Conservation (phyloP, 2,113 vertebrate species). For the Antennarius striatus region DNA sequence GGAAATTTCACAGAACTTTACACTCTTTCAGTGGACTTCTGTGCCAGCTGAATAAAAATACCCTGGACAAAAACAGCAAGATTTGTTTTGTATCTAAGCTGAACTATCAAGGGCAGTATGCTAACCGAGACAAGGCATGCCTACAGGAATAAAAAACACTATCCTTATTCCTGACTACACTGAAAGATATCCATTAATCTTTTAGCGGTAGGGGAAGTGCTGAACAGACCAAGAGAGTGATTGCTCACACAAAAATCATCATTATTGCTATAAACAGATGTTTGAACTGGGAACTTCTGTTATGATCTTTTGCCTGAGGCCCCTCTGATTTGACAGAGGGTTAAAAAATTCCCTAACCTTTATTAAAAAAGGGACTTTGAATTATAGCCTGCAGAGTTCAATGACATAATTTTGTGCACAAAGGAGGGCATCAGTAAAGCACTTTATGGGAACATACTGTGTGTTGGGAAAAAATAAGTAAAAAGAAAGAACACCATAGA, state of each 20-base stretch:
- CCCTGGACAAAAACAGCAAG: conserved; percentile 30
- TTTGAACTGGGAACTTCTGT: neutral
- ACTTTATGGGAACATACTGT: no score
- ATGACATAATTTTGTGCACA: no score
- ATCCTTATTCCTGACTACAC: conserved; percentile 17
- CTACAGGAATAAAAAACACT: conserved; percentile 47
- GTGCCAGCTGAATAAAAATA: conserved; percentile 15
- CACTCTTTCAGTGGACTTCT: conserved; percentile 46
- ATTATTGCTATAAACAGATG: conserved; percentile 13
- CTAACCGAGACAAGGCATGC: conserved; percentile 38
- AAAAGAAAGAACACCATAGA: no score
- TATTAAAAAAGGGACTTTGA: neutral
- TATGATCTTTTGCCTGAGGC: neutral
- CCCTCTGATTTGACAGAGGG: neutral
- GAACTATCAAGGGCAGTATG: conserved; percentile 30
- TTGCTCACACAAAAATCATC: conserved; percentile 1
- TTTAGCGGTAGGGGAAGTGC: conserved; percentile 3
- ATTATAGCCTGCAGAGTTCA: neutral
- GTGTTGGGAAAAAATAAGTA: no score
- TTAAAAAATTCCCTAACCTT: neutral
- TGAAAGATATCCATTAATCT: conserved; percentile 23
- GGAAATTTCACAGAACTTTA: conserved; percentile 17
- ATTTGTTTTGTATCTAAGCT: conserved; percentile 38
- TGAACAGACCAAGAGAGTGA: neutral
- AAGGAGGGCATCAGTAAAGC: no score